Conservation (phyloP, 2,888 invertebrate genomes). For the Calliopum simillimum region DNA sequence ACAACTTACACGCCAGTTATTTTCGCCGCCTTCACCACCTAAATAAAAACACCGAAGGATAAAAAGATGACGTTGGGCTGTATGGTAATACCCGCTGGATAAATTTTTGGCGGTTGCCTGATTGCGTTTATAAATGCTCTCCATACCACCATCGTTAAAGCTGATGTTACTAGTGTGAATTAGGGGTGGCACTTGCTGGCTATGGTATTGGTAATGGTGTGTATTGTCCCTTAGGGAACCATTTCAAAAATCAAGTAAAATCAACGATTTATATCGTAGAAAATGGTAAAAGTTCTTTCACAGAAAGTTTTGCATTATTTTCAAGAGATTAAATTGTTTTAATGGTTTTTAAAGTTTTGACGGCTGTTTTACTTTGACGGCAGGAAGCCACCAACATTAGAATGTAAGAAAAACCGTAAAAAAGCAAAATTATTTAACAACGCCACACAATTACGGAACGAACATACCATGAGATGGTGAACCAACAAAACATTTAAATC, state of each 20-base stretch:
- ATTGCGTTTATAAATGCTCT: constrained; percentile 8
- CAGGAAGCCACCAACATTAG: constrained; percentile 4
- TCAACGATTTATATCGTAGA: constrained; percentile 61
- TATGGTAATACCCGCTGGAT: constrained; percentile 37
- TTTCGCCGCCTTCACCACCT: neutral
- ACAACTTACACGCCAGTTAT: constrained; percentile 43
- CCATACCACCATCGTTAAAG: neutral
- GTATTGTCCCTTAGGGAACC: constrained; percentile 51
- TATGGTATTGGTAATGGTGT: constrained; percentile 8
- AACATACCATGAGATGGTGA: constrained; percentile 1
- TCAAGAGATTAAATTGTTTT: constrained; percentile 67
- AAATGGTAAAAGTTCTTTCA: constrained; percentile 40
- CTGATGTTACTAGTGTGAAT: neutral
- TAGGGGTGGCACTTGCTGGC: neutral
- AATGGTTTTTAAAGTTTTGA: constrained; percentile 60
- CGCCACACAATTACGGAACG: constrained; percentile 33
- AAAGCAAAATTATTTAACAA: constrained; percentile 46
- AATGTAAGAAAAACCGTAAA: constrained; percentile 31
- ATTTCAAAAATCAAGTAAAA: constrained; percentile 48
- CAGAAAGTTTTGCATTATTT: constrained; percentile 54
- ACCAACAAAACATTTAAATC: constrained; percentile 44
- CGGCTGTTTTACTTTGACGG: neutral
- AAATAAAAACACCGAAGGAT: neutral
- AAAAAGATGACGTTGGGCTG: constrained; percentile 29
- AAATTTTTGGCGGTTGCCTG: constrained; percentile 21